phyloP scores from a whole-genome alignment of 2,888 invertebrate species.

The Parascotia fuliginaria region DNA sequence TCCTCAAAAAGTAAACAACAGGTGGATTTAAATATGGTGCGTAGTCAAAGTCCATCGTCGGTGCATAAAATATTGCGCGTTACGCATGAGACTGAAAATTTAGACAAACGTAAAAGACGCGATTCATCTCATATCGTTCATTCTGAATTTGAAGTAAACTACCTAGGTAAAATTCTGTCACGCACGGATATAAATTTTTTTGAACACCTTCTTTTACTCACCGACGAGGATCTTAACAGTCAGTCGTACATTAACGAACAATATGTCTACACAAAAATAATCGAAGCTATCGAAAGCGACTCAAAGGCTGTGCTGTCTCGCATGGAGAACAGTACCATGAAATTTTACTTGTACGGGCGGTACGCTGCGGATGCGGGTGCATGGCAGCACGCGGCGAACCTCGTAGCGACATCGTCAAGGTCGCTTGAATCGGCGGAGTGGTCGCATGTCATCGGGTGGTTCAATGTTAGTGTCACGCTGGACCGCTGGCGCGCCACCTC shows the following conservation, averaged over 20 bases:
- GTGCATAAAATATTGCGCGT: neutral
- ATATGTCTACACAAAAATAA: constrained; percentile 25
- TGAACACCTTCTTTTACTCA: constrained; percentile 35
- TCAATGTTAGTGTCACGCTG: constrained; percentile 39
- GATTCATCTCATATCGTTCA: neutral
- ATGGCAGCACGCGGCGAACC: constrained; percentile 50
- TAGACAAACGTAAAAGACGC: neutral
- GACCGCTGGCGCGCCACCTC: constrained; percentile 29
- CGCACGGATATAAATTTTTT: constrained; percentile 22
- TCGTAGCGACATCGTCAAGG: constrained; percentile 43
- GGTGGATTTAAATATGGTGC: neutral
- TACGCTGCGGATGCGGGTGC: constrained; percentile 8
- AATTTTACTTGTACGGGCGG: constrained; percentile 52
- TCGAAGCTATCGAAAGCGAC: constrained; percentile 20
- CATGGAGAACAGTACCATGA: constrained; percentile 29
- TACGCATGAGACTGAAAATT: neutral
- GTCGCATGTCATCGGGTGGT: constrained; percentile 39
- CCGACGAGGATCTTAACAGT: constrained; percentile 24
- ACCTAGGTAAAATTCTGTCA: constrained; percentile 15
- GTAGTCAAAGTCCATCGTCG: neutral
- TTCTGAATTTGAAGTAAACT: constrained; percentile 4
- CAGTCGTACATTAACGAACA: constrained; percentile 13
- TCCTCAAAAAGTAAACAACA: constrained; percentile 2
- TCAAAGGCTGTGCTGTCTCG: constrained; percentile 19
- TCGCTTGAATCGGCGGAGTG: constrained; percentile 46